Percentiles rank a stretch among this genome's conserved stretches.
Conservation (phyloP, 2,888 invertebrate genomes). For the Macrophya alboannulata region DNA sequence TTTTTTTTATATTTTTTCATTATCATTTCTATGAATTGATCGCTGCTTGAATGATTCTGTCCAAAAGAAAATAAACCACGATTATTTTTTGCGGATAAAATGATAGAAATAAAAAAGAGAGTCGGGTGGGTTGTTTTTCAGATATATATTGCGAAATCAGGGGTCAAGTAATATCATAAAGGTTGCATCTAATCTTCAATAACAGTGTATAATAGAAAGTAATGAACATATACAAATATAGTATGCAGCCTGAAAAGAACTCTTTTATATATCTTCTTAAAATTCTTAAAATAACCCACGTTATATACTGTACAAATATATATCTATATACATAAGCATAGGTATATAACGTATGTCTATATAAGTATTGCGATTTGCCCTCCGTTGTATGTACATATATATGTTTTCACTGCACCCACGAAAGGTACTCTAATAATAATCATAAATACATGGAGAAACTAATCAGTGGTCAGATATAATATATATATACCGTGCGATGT, state of each 20-base stretch:
- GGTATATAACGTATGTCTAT: neutral
- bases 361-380: neutral
- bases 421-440: neutral
- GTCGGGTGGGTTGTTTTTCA: neutral
- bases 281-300: slow-evolving; percentile 14
- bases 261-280: neutral
- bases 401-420: neutral
- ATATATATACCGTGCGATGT: neutral
- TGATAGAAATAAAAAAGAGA: neutral
- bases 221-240: neutral
- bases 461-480: neutral
- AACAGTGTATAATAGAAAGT: neutral
- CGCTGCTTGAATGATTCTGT: neutral
- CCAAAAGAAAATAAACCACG: neutral
- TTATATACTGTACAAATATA: neutral
- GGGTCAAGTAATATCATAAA: neutral
- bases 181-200: slow-evolving; percentile 5
- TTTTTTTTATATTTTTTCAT: neutral
- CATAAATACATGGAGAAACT: neutral
- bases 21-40: neutral
- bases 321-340: neutral
- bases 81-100: neutral
- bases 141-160: neutral
- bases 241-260: neutral
- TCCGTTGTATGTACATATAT: neutral